Evolutionary conservation across 2,888 invertebrate species (phyloP).

Genomic region (Lithosia quadra): DNA sequence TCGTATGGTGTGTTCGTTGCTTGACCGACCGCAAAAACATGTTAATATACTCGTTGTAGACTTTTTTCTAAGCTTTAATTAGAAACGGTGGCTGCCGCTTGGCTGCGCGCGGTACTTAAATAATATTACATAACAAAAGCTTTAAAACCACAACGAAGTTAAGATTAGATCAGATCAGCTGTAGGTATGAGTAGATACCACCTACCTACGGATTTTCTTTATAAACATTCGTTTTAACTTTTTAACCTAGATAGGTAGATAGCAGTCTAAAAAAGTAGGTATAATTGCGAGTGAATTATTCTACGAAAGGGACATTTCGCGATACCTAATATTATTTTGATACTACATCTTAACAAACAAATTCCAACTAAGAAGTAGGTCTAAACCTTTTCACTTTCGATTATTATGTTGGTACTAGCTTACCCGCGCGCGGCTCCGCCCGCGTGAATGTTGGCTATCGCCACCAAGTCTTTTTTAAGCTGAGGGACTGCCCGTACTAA

Average conservation of each 20-base stretch:
- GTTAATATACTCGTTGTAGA: constrained; percentile 76
- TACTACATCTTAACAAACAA: neutral
- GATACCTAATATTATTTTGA: neutral
- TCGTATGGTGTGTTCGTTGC: constrained; percentile 79
- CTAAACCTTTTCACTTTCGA: constrained; percentile 1
- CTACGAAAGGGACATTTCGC: neutral
- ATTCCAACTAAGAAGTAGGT: neutral
- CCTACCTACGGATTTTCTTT: neutral
- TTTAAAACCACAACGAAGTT: constrained; percentile 15
- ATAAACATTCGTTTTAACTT: neutral
- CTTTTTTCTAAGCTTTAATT: constrained; percentile 79
- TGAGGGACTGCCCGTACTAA: no score
- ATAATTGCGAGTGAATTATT: neutral
- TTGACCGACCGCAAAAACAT: constrained; percentile 84
- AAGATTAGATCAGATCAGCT: constrained; percentile 18
- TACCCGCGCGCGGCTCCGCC: no score
- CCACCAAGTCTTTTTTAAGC: no score
- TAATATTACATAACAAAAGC: constrained; percentile 27
- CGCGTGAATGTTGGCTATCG: no score
- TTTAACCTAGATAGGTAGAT: neutral
- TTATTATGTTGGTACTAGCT: no score
- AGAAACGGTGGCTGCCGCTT: constrained; percentile 61
- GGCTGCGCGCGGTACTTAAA: constrained; percentile 21
- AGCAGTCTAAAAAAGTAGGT: neutral
- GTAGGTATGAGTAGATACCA: neutral